A percentile compares a stretch with the other conserved stretches of the same genome.
phyloP scores from a whole-genome alignment of 1,140 invertebrate species.

The Leucophenga varia region DNA sequence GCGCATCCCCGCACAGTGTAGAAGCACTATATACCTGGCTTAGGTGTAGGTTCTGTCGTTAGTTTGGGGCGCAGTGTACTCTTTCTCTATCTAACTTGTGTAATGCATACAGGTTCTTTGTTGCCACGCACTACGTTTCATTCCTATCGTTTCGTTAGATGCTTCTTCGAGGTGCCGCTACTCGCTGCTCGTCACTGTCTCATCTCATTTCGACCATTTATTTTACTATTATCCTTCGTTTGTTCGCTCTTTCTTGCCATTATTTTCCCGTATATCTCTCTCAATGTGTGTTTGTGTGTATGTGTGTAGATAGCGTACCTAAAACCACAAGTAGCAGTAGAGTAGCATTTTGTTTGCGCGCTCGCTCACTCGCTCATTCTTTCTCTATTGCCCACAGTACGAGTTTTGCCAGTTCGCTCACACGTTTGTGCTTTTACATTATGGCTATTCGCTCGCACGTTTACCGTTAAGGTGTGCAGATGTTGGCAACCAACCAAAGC shows the following conservation, averaged over 20 bases:
- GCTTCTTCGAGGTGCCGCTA: too few relatives aligned
- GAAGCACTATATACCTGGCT: conserved; percentile 11
- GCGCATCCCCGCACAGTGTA: conserved; percentile 2
- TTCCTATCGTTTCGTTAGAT: too few relatives aligned
- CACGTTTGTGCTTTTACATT: conserved; percentile 4
- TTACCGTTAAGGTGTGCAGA: conserved; percentile 49
- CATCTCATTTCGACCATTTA: too few relatives aligned
- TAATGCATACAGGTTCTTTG: too few relatives aligned
- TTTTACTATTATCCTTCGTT: not conserved
- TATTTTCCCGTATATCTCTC: not conserved
- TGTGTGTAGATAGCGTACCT: conserved; percentile 14
- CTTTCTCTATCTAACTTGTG: conserved; percentile 5
- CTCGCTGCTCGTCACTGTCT: too few relatives aligned
- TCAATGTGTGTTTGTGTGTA: conserved; percentile 7
- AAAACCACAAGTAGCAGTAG: not conserved
- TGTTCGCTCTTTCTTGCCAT: conserved; percentile 19
- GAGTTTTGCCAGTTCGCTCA: conserved; percentile 17
- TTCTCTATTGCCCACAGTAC: not conserved
- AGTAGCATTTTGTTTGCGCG: conserved; percentile 41
- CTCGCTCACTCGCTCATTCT: conserved; percentile 36
- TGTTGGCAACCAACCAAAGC: conserved; percentile 56
- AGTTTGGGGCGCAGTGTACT: not conserved
- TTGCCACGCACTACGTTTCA: too few relatives aligned
- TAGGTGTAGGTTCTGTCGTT: conserved; percentile 4
- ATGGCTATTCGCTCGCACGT: conserved; percentile 34